A percentile compares a stretch with the other conserved stretches of the same genome.
Conservation (phyloP, 2,797 vertebrate species). For the Chaetophractus vellerosus region DNA sequence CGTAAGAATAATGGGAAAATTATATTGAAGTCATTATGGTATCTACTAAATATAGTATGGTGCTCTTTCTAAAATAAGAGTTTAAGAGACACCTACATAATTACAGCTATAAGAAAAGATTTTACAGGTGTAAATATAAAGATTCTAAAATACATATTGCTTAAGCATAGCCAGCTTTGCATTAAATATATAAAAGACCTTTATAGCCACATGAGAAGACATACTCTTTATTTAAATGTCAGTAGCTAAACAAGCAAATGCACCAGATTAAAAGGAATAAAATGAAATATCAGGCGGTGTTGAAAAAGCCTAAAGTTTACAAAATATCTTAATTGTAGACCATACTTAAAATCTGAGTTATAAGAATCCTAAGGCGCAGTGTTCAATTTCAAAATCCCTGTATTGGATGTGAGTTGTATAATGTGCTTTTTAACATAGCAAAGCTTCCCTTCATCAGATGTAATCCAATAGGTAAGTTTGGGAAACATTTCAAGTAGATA, state of each 20-base stretch:
- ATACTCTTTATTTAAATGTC: constrained; percentile 85
- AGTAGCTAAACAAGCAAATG: constrained; percentile 86
- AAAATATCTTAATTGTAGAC: constrained; percentile 56
- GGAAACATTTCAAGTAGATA: background rate
- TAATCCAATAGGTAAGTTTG: background rate
- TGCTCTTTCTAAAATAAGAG: constrained; percentile 76
- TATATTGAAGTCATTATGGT: constrained; percentile 71
- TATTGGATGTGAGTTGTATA: constrained; percentile 21
- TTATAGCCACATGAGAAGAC: constrained; percentile 79
- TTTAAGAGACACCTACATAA: constrained; percentile 79
- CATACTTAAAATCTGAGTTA: constrained; percentile 49
- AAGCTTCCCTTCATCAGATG: background rate
- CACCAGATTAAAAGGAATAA: constrained; percentile 85
- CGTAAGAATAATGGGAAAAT: constrained; percentile 70
- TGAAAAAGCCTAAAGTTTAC: constrained; percentile 55
- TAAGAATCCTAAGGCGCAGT: background rate
- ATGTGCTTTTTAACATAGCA: background rate
- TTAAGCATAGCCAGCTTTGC: constrained; percentile 78
- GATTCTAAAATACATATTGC: constrained; percentile 80
- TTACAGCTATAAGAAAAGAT: constrained; percentile 73
- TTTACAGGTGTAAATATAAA: constrained; percentile 82
- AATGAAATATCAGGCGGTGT: constrained; percentile 84
- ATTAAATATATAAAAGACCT: constrained; percentile 83
- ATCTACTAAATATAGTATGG: constrained; percentile 74
- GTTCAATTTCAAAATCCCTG: constrained; percentile 34